Conservation (phyloP, 1,140 invertebrate genomes). For the Drosophila neocordata region DNA sequence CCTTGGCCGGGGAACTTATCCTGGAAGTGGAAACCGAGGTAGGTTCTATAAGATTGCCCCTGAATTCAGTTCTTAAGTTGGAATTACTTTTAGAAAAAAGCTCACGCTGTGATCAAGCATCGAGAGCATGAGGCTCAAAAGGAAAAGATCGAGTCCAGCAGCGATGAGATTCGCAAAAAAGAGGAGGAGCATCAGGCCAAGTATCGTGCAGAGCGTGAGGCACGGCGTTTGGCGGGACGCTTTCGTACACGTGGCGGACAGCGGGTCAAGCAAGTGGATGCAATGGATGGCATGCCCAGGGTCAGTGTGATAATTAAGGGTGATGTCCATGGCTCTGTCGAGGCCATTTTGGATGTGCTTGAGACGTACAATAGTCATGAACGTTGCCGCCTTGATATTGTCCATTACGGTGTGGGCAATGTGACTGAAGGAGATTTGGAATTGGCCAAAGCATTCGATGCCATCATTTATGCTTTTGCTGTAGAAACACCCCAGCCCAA, state of each 20-base stretch:
- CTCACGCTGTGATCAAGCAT: slow-evolving; percentile 87
- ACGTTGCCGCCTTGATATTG: slow-evolving; percentile 91
- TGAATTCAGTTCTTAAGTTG: not conserved
- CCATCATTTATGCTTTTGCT: slow-evolving; percentile 95
- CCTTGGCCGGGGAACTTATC: slow-evolving; percentile 93
- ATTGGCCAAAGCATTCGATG: slow-evolving; percentile 92
- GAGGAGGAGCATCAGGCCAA: slow-evolving; percentile 87
- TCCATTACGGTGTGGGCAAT: slow-evolving; percentile 95
- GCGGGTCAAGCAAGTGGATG: slow-evolving; percentile 83
- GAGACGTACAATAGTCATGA: slow-evolving; percentile 92
- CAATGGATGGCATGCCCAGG: slow-evolving; percentile 82
- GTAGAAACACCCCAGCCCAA: slow-evolving; percentile 84
- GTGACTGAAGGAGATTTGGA: slow-evolving; percentile 93
- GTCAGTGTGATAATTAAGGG: slow-evolving; percentile 87
- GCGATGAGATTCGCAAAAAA: slow-evolving; percentile 87
- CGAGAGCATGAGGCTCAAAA: slow-evolving; percentile 85
- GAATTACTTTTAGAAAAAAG: slow-evolving; percentile 85
- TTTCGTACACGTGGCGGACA: slow-evolving; percentile 84
- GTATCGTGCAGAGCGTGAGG: slow-evolving; percentile 87
- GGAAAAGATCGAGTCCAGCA: slow-evolving; percentile 86
- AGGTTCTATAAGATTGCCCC: not conserved
- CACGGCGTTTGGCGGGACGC: slow-evolving; percentile 85
- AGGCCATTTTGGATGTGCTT: slow-evolving; percentile 96
- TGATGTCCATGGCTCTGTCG: slow-evolving; percentile 95
- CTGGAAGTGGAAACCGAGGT: slow-evolving; percentile 91